Percentiles rank a stretch among this genome's conserved stretches.
Conservation (phyloP, 2,888 invertebrate species). For the Patella ulyssiponensis region DNA sequence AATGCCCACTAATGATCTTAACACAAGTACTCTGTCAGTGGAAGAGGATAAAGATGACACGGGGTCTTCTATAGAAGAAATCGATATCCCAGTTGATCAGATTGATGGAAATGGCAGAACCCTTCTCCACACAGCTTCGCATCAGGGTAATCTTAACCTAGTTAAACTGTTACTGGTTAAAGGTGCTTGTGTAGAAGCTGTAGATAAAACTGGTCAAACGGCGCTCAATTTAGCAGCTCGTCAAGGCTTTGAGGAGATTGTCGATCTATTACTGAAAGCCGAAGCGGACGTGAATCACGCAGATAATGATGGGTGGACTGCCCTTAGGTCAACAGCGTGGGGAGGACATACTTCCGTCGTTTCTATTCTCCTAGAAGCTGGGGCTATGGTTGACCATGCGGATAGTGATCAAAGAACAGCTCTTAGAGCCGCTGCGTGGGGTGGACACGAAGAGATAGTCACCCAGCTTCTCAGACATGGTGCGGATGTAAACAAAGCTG, state of each 20-base stretch:
- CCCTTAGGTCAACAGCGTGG: constrained; percentile 89
- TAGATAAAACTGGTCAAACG: constrained; percentile 85
- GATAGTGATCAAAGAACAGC: constrained; percentile 82
- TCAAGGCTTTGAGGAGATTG: constrained; percentile 73
- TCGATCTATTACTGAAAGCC: constrained; percentile 66
- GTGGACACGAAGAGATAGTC: constrained; percentile 74
- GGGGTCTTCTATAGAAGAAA: constrained; percentile 40
- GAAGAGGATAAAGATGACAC: constrained; percentile 46
- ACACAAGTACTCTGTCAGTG: constrained; percentile 67
- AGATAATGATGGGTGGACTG: constrained; percentile 74
- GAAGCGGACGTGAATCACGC: constrained; percentile 72
- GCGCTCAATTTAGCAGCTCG: constrained; percentile 82
- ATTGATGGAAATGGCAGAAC: constrained; percentile 79
- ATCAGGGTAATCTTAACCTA: constrained; percentile 92
- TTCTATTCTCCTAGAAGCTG: constrained; percentile 79
- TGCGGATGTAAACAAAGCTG: constrained; percentile 73
- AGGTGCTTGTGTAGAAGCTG: constrained; percentile 77
- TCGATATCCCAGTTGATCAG: constrained; percentile 71
- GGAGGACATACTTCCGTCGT: constrained; percentile 83
- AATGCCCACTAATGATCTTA: constrained; percentile 89
- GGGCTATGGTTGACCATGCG: constrained; percentile 72
- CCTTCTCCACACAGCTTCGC: constrained; percentile 83
- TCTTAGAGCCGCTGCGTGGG: constrained; percentile 85
- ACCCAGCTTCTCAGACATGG: constrained; percentile 77
- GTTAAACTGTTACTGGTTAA: constrained; percentile 86